Percentiles rank a stretch among this genome's conserved stretches.
phyloP scores from a whole-genome alignment of 2,797 vertebrate genomes.

The Rhinichthys osculus region DNA sequence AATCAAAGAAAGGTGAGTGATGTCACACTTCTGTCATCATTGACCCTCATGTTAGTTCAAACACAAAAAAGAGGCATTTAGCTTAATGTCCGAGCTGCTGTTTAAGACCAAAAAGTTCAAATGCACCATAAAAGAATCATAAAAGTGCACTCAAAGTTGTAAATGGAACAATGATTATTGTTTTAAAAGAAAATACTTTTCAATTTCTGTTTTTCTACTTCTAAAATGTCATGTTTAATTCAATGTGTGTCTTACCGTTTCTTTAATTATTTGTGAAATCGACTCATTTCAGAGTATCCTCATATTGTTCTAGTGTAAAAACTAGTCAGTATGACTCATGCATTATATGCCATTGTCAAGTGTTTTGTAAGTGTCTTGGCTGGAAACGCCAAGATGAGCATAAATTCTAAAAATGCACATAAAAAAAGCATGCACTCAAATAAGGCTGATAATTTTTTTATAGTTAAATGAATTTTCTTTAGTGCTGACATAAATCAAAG shows the following conservation, averaged over 20 bases:
- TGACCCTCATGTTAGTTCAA: neutral
- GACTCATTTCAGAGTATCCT: neutral
- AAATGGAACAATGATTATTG: neutral
- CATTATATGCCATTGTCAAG: neutral
- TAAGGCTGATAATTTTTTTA: neutral
- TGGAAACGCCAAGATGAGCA: neutral
- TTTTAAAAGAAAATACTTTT: neutral
- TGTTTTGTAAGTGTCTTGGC: neutral
- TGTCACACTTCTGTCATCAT: neutral
- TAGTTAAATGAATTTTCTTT: neutral
- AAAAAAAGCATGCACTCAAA: neutral
- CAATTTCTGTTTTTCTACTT: neutral
- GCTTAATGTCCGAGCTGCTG: neutral
- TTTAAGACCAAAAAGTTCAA: neutral
- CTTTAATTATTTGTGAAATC: neutral
- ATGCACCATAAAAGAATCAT: neutral
- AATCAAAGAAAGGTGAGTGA: constrained; percentile 83
- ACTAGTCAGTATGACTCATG: neutral
- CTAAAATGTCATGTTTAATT: neutral
- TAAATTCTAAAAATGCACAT: neutral
- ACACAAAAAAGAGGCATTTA: neutral
- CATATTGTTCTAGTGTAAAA: neutral
- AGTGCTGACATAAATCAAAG: neutral
- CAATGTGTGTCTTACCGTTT: neutral
- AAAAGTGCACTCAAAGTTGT: neutral